Conservation (phyloP, 2,113 vertebrate genomes). For the Riparia riparia region DNA sequence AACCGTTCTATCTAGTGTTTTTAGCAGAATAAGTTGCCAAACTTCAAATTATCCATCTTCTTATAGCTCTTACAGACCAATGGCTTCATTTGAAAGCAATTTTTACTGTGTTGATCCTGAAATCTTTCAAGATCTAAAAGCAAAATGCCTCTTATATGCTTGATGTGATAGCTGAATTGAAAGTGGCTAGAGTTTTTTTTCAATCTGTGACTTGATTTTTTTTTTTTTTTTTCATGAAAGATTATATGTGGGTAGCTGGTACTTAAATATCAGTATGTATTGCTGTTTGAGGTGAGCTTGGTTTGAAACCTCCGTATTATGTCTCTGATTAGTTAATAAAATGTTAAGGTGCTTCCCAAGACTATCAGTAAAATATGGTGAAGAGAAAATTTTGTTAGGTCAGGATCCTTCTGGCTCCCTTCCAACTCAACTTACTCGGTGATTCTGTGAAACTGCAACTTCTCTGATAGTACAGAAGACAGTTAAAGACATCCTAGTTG, state of each 20-base stretch:
- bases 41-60: background rate
- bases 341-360: background rate
- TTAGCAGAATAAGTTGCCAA: background rate
- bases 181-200: background rate
- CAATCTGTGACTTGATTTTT: background rate
- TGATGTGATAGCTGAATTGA: background rate
- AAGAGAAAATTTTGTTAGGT: conserved; percentile 3
- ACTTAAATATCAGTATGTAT: background rate
- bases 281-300: background rate
- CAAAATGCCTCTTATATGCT: background rate
- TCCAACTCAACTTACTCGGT: background rate
- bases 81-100: background rate
- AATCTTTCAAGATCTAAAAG: background rate
- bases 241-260: background rate
- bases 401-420: background rate
- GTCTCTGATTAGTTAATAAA: background rate
- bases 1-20: background rate
- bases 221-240: background rate
- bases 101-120: background rate
- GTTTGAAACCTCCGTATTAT: background rate
- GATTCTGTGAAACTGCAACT: background rate
- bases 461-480: background rate
- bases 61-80: background rate
- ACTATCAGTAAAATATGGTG: background rate
- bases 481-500: background rate